Base-by-base conservation (phyloP, 2,113 vertebrate species). In the Salvator merianae region DNA sequence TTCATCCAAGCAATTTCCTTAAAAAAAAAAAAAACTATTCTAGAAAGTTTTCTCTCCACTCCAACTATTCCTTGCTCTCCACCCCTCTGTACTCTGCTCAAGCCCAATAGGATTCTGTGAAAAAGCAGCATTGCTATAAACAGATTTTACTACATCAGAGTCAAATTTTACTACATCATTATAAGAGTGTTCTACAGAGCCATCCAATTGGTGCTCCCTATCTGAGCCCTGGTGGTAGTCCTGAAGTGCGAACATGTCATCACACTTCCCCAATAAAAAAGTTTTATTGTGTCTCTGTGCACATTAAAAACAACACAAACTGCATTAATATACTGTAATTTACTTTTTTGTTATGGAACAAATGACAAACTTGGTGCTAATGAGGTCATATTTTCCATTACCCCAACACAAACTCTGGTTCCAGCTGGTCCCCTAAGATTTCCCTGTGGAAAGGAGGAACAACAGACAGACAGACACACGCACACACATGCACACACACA, bases 91-190 rank as follows among this genome's bases (percentile, higher is more conserved):
- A 90, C 84, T 26, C 34, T 85, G 43, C 10, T 75, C 91, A 89
- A 91, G 87, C 86, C 87, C 43, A 62, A 92, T 88, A 90, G 92
- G 84, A 94, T 90, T 89, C 91, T 91, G 91, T 93, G 95, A 95
- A 96, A 91, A 94, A 93, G 77, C 90, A 91, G 92, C 83, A 93
- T 96, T 91, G 88, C 92, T 88, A 95, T 96, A 96, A 96, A 96
- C 96, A 95, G 95, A 96, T 95, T 96, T 97, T 97, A 97, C 95
- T 96, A 95, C 96, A 96, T 96, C 95, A 96, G 95, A 95, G 95
- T 96, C 95, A 95, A 95, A 95, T 96, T 97, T 97, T 97, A 96
- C 93, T 92, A 88, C 94, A 96, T 97, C 95, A 96, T 97, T 97
- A 96, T 92, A 86, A 82, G 91, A 94, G 92, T 84, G 93, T 95